These are phyloP conservation scores for Tragelaphus strepsiceros DNA, from an alignment of 2,113 vertebrate genomes.

Conservation along the genomic window DNA sequence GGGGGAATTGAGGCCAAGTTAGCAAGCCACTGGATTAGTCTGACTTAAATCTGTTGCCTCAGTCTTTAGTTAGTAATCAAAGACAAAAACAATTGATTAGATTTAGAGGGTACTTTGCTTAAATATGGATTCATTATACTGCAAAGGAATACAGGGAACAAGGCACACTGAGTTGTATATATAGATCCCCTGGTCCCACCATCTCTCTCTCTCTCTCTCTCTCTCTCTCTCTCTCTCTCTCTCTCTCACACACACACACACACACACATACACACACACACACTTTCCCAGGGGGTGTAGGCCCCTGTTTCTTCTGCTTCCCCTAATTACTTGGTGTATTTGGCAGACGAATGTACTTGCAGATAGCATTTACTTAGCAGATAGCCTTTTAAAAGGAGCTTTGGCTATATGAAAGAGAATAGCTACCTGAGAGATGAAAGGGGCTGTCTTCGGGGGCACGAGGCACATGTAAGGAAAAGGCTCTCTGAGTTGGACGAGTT, in stretches of 20 bases:
- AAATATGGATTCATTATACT: neutral
- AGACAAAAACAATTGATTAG: constrained; percentile 44
- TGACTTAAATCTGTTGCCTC: constrained; percentile 1
- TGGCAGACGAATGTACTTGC: constrained; percentile 6
- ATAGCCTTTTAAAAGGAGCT: constrained; percentile 36
- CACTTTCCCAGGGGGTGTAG: neutral
- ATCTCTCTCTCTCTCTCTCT: neutral
- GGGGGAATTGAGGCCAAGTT: constrained; percentile 16
- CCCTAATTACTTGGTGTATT: neutral
- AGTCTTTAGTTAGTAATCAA: constrained; percentile 35
- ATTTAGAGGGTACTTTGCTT: constrained; percentile 30
- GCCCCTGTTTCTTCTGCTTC: neutral
- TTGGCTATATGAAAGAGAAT: constrained; percentile 40
- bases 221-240: neutral
- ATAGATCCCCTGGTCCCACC: neutral
- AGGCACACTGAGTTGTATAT: neutral
- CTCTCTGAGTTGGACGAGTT: neutral
- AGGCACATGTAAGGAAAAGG: neutral
- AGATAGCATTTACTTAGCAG: constrained; percentile 47
- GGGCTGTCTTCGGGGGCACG: neutral
- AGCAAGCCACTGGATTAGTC: constrained; percentile 23
- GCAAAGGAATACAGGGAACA: neutral
- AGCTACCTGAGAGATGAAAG: constrained; percentile 1
- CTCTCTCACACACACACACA: neutral
- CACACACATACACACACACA: neutral